Percentiles rank a stretch among this genome's conserved stretches.
Conservation (phyloP, 2,888 invertebrate genomes). For the Drosophila nr. fundita region DNA sequence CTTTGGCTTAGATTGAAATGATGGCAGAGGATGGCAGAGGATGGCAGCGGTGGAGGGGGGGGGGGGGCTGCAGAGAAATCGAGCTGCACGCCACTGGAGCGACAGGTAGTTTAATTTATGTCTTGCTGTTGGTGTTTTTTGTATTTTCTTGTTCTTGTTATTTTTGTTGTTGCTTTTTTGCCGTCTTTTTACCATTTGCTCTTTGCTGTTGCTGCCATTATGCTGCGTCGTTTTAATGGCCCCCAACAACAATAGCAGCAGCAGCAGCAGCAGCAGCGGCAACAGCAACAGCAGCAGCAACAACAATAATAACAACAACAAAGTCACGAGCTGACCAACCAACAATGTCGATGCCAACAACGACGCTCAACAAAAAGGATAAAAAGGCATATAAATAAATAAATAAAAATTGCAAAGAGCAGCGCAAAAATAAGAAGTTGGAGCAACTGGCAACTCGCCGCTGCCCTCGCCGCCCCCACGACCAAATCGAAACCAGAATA, state of each 20-base stretch:
- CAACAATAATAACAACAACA: conserved; percentile 42
- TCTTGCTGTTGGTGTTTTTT: conserved; percentile 49
- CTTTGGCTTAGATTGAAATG: conserved; percentile 36
- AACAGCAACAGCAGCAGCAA: conserved; percentile 40
- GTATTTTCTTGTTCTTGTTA: conserved; percentile 46
- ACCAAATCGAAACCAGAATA: conserved; percentile 29
- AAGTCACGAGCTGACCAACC: conserved; percentile 64
- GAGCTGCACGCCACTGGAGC: conserved; percentile 60
- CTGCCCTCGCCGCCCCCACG: conserved; percentile 12
- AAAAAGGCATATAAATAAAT: conserved; percentile 78
- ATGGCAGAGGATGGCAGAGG: background rate
- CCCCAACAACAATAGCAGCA: conserved; percentile 55
- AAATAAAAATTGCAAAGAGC: conserved; percentile 72
- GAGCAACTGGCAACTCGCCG: conserved; percentile 19
- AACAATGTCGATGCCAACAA: conserved; percentile 60
- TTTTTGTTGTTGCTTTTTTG: background rate
- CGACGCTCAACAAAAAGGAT: conserved; percentile 62
- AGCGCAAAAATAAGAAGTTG: conserved; percentile 67
- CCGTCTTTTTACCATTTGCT: conserved; percentile 42
- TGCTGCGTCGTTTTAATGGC: conserved; percentile 81
- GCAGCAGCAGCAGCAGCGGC: conserved; percentile 41
- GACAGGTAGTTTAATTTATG: conserved; percentile 83
- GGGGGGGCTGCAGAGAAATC: background rate
- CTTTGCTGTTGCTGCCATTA: conserved; percentile 73
- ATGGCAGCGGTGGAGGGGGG: background rate